Percentiles rank a stretch among this genome's conserved stretches.
Evolutionary conservation across 2,113 vertebrate species (phyloP).

Genomic region (Gambusia holbrooki): DNA sequence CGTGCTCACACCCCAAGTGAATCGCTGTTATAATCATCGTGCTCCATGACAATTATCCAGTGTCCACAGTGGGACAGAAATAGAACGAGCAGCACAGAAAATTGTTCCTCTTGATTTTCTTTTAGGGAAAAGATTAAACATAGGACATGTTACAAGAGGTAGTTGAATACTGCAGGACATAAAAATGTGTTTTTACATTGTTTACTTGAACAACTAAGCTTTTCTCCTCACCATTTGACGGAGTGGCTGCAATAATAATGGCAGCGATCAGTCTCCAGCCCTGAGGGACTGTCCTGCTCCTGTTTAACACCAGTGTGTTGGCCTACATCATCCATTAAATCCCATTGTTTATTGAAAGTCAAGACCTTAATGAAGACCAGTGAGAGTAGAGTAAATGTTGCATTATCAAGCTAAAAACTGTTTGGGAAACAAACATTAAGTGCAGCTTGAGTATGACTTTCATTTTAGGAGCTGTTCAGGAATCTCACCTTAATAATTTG

Average conservation of each 20-base stretch:
- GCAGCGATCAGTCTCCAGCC: slow-evolving; percentile 57
- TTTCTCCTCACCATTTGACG: slow-evolving; percentile 38
- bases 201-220: slow-evolving; percentile 10
- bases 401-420: background rate
- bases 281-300: slow-evolving; percentile 69
- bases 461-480: background rate
- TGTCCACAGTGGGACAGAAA: slow-evolving; percentile 21
- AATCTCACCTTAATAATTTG: background rate
- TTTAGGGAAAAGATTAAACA: background rate
- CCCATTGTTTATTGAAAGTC: slow-evolving; percentile 54
- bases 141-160: background rate
- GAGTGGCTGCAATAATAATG: slow-evolving; percentile 61
- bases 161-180: background rate
- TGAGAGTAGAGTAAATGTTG: slow-evolving; percentile 16
- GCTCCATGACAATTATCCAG: slow-evolving; percentile 40
- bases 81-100: slow-evolving; percentile 26
- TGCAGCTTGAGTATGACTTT: background rate
- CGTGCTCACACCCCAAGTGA: slow-evolving; percentile 32
- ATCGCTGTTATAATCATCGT: slow-evolving; percentile 51
- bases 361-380: slow-evolving; percentile 28
- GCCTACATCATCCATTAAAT: slow-evolving; percentile 67
- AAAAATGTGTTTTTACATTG: background rate
- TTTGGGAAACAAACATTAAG: background rate
- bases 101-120: background rate
- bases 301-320: slow-evolving; percentile 67